phyloP scores from a whole-genome alignment of 2,888 invertebrate species.

The Herminia tarsipennalis region DNA sequence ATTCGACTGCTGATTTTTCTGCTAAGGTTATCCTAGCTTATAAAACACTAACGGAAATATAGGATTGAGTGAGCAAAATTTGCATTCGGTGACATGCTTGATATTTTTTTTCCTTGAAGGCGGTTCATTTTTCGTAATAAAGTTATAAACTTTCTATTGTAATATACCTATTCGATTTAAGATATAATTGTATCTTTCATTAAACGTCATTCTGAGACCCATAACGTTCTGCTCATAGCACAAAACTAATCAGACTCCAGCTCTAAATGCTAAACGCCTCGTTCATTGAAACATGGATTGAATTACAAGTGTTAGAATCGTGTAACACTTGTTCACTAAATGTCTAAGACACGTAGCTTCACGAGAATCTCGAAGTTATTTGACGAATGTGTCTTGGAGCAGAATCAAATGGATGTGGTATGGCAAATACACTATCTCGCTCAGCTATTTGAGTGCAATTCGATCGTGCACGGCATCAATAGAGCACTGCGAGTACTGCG shows the following conservation, averaged over 20 bases:
- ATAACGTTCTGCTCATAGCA: too few relatives aligned
- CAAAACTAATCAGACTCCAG: slow-evolving; percentile 15
- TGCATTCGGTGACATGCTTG: too few relatives aligned
- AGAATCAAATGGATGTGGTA: slow-evolving; percentile 53
- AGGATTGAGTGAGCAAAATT: too few relatives aligned
- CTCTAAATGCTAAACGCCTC: slow-evolving; percentile 33
- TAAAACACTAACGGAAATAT: too few relatives aligned
- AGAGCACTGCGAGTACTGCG: not conserved
- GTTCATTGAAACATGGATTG: slow-evolving; percentile 44
- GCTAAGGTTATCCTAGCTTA: too few relatives aligned
- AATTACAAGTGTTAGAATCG: slow-evolving; percentile 43
- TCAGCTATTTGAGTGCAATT: slow-evolving; percentile 36
- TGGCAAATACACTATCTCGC: slow-evolving; percentile 32
- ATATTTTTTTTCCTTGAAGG: too few relatives aligned
- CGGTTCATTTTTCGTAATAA: too few relatives aligned
- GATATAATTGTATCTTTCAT: too few relatives aligned
- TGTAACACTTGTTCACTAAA: slow-evolving; percentile 41
- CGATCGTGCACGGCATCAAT: slow-evolving; percentile 28
- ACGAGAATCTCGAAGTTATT: slow-evolving; percentile 47
- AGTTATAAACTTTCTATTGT: too few relatives aligned
- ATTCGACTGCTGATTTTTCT: too few relatives aligned
- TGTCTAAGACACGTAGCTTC: slow-evolving; percentile 30
- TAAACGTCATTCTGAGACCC: too few relatives aligned
- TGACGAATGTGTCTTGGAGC: slow-evolving; percentile 60
- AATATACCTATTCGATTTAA: too few relatives aligned